A percentile compares a stretch with the other conserved stretches of the same genome.
These are phyloP conservation scores for Hipparchia semele DNA, from an alignment of 2,888 invertebrate genomes.

Conservation along the genomic window DNA sequence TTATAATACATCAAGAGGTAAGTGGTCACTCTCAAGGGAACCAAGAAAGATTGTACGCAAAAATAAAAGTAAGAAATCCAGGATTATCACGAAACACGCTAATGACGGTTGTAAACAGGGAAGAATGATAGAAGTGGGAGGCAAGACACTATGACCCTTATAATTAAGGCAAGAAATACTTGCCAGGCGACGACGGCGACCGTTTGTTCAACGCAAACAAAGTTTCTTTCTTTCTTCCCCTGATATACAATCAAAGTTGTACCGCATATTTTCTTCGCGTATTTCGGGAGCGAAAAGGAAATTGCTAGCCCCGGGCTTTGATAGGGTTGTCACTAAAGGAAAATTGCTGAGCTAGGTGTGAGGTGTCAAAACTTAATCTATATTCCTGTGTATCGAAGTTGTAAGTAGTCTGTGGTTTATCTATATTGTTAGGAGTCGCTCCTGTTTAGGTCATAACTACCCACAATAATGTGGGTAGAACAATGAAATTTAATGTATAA, in stretches of 20 bases:
- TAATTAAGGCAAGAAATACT: conserved; percentile 22
- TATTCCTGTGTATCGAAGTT: too few species aligned
- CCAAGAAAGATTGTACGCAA: conserved; percentile 4
- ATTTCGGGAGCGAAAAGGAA: conserved; percentile 64
- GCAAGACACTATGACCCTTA: conserved; percentile 28
- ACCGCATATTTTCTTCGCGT: conserved; percentile 47
- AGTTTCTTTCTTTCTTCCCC: conserved; percentile 36
- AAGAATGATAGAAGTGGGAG: conserved; percentile 48
- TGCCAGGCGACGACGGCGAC: conserved; percentile 28
- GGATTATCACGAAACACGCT: conserved; percentile 56
- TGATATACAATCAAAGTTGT: conserved; percentile 67
- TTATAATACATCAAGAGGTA: too few species aligned
- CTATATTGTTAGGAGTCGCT: too few species aligned
- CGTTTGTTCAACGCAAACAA: conserved; percentile 35
- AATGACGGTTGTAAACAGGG: conserved; percentile 65
- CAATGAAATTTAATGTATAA: too few species aligned
- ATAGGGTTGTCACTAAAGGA: conserved; percentile 16
- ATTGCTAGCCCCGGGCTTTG: conserved; percentile 61
- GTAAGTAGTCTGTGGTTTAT: too few species aligned
- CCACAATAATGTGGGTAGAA: too few species aligned
- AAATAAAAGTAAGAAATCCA: conserved; percentile 50
- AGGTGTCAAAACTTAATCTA: too few species aligned
- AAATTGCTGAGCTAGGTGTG: background rate
- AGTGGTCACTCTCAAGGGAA: background rate
- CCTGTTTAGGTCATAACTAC: too few species aligned